Evolutionary conservation across 2,113 vertebrate species (phyloP).

Genomic region (Pogona vitticeps): DNA sequence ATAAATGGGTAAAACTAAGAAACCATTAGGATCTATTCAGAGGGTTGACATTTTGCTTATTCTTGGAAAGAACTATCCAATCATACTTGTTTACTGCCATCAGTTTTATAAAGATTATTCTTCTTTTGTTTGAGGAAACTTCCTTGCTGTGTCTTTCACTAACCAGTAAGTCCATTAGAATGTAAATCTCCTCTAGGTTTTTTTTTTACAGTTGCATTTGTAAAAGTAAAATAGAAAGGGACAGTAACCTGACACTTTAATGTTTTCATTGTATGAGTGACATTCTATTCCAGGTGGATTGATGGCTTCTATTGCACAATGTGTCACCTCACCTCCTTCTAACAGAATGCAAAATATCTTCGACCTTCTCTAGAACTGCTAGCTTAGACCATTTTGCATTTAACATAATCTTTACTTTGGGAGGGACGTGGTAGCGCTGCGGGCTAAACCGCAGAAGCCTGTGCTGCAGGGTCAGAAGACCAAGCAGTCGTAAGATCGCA

Average conservation of each 20-base stretch:
- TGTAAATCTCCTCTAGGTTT: conserved; percentile 42
- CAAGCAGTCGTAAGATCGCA: too few species aligned
- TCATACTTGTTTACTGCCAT: neutral
- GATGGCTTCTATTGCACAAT: neutral
- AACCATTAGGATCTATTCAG: neutral
- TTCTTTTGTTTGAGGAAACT: conserved; percentile 44
- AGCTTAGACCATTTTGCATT: conserved; percentile 48
- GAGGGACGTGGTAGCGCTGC: too few species aligned
- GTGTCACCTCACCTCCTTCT: conserved; percentile 14
- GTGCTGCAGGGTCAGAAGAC: too few species aligned
- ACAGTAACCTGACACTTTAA: conserved; percentile 56
- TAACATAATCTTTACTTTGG: too few species aligned
- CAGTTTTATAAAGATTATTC: conserved; percentile 17
- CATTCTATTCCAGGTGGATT: conserved; percentile 49
- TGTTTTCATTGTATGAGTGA: conserved; percentile 31
- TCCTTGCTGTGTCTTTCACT: conserved; percentile 43
- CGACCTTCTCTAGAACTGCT: conserved; percentile 38
- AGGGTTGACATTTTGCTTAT: conserved; percentile 9
- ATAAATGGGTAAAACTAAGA: neutral
- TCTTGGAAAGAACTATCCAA: neutral
- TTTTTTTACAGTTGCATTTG: conserved; percentile 41
- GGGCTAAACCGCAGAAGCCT: too few species aligned
- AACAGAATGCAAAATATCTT: conserved; percentile 33
- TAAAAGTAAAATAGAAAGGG: conserved; percentile 34
- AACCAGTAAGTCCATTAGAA: conserved; percentile 34